Conservation (phyloP, 2,797 vertebrate species). For the Sebastes taczanowskii region DNA sequence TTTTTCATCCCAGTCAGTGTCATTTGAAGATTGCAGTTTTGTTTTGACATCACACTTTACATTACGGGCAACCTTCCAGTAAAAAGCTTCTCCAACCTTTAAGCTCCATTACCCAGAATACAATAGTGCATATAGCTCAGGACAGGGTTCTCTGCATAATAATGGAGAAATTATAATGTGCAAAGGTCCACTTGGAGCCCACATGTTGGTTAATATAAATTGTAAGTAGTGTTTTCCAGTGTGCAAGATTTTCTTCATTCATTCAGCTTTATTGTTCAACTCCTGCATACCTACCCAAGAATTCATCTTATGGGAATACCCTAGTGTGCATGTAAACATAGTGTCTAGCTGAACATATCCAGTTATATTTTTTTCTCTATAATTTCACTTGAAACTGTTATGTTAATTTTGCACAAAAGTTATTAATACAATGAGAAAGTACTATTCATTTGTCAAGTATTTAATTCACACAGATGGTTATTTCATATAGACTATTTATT, state of each 20-base stretch:
- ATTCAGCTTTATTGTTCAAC: not conserved
- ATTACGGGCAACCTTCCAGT: too few relatives aligned
- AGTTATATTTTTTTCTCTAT: not conserved
- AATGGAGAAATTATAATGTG: not conserved
- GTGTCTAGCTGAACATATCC: not conserved
- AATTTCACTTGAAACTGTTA: not conserved
- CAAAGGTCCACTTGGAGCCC: not conserved
- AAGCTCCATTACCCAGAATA: too few relatives aligned
- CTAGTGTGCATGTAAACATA: not conserved
- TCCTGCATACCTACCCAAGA: not conserved
- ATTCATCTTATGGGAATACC: not conserved
- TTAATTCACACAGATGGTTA: not conserved
- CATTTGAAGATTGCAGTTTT: too few relatives aligned
- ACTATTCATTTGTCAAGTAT: not conserved
- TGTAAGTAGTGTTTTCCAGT: not conserved
- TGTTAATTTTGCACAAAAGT: not conserved
- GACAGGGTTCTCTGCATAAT: too few relatives aligned
- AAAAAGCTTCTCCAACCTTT: too few relatives aligned
- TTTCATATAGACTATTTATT: too few relatives aligned
- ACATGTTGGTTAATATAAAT: not conserved
- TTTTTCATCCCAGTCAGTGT: too few relatives aligned
- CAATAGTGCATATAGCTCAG: too few relatives aligned
- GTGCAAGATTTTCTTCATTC: not conserved
- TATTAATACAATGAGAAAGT: not conserved
- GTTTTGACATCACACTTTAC: too few relatives aligned